phyloP scores from a whole-genome alignment of 2,888 invertebrate species.

The Muscina levida region DNA sequence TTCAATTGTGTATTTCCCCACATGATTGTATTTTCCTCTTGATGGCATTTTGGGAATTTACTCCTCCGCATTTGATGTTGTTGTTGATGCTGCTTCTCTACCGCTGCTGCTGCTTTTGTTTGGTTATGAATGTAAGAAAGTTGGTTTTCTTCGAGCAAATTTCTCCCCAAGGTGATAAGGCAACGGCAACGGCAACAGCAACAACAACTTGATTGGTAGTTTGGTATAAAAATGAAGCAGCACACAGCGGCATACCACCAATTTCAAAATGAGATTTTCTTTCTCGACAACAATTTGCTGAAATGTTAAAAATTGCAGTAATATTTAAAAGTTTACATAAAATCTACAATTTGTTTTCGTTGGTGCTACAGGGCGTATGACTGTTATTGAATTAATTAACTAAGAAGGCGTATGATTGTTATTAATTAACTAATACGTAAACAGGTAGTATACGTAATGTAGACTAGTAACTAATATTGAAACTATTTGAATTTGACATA shows the following conservation, averaged over 20 bases:
- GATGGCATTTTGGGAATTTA: slow-evolving; percentile 54
- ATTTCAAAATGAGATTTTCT: slow-evolving; percentile 16
- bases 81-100: slow-evolving; percentile 1
- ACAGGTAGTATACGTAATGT: too few species aligned
- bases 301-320: too few species aligned
- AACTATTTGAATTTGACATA: too few species aligned
- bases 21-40: slow-evolving; percentile 50
- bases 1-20: slow-evolving; percentile 1
- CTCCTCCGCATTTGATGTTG: neutral
- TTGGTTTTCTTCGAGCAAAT: neutral
- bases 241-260: neutral
- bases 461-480: too few species aligned
- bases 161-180: slow-evolving; percentile 32
- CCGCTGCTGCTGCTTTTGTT: neutral
- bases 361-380: too few species aligned
- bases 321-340: too few species aligned
- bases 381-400: too few species aligned
- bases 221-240: slow-evolving; percentile 13
- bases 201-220: slow-evolving; percentile 46
- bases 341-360: too few species aligned
- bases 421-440: too few species aligned
- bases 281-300: too few species aligned
- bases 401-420: too few species aligned
- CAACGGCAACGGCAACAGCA: too few species aligned
- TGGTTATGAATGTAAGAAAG: neutral